Evolutionary conservation across 2,797 vertebrate species (phyloP), one percentile per base, ranked within the genome.

Genomic region (Xiphorhynchus erythropygius): DNA sequence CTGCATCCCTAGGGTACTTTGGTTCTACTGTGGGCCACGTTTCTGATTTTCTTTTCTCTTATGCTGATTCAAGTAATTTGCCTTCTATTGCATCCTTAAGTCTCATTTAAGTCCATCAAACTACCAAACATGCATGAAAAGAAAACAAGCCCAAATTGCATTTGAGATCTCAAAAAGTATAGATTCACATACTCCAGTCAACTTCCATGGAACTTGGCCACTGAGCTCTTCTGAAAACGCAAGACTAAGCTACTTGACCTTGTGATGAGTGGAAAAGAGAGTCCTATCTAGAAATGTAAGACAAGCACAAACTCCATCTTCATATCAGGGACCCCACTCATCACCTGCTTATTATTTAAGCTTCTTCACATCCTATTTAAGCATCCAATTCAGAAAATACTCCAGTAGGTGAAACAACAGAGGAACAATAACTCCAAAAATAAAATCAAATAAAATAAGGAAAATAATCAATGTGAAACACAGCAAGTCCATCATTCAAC

Each of bases 161-260:
- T 55, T 56, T n/a, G 65, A 33, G 41, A 60, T 57, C 32, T 60
- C 33, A 39, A 18, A 13, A 74, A 1, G 3, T 0, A 32, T 0
- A 46, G 39, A 81, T 68, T 60, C 24, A n/a, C 8, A 18, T 30
- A 74, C 49, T 23, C 42, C 42, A 53, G 59, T 33, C 30, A 76
- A 16, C 33, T 67, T 60, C 28, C 76, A 32, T 4, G 23, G 17
- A 39, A 76, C 10, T 0, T 76, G 39, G 37, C 28, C 21, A 86
- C 32, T 27, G 18, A 69, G n/a, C 47, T n/a, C 41, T 33, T 85
- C 47, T n/a, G 47, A 76, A 90, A 91, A 84, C 3, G 1, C 24
- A 64, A 30, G 10, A 63, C 24, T 59, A 11, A 10, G 18, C 7
- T 35, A 49, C 28, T 42, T 41, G 9, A 59, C 33, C 46, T 42